A percentile compares a stretch with the other conserved stretches of the same genome.
phyloP scores from a whole-genome alignment of 1,140 invertebrate genomes.

The Drosophila quadrilineata region DNA sequence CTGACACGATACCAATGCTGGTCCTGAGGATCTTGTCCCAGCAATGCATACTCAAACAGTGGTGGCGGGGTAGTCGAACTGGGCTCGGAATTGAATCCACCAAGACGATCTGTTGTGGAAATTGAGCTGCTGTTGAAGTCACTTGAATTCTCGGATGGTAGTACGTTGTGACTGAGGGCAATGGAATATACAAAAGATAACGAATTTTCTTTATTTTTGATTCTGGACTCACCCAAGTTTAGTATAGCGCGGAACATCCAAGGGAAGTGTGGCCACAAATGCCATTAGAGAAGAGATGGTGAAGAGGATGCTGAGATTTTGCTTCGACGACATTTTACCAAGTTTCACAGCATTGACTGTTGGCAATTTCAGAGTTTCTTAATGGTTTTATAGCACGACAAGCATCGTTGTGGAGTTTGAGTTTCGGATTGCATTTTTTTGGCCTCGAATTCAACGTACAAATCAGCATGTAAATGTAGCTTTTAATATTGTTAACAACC shows the following conservation, averaged over 20 bases:
- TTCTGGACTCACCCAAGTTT: conserved; percentile 42
- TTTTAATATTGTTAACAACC: conserved; percentile 8
- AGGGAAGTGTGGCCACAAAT: conserved; percentile 14
- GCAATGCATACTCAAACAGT: conserved; percentile 52
- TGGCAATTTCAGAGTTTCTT: conserved; percentile 16
- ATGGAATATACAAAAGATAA: background rate
- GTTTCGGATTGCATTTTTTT: conserved; percentile 13
- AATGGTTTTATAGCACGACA: conserved; percentile 50
- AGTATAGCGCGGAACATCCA: conserved; percentile 37
- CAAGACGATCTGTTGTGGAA: conserved; percentile 8
- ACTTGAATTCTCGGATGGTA: background rate
- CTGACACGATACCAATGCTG: conserved; percentile 64
- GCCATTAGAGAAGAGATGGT: conserved; percentile 25
- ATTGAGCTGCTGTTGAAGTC: conserved; percentile 1
- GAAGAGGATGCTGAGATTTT: conserved; percentile 22
- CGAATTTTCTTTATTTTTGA: background rate
- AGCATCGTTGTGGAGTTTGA: conserved; percentile 1
- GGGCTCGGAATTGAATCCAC: background rate
- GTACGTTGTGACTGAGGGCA: conserved; percentile 17
- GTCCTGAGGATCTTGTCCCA: conserved; percentile 58
- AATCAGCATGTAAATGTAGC: conserved; percentile 53
- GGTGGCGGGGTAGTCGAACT: background rate
- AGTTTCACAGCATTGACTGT: conserved; percentile 35
- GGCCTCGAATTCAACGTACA: conserved; percentile 43
- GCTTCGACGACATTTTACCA: conserved; percentile 39